A percentile compares a stretch with the other conserved stretches of the same genome.
Conservation (phyloP, 92 coral and sea anemone species). For the Palythoa grandiflora region DNA sequence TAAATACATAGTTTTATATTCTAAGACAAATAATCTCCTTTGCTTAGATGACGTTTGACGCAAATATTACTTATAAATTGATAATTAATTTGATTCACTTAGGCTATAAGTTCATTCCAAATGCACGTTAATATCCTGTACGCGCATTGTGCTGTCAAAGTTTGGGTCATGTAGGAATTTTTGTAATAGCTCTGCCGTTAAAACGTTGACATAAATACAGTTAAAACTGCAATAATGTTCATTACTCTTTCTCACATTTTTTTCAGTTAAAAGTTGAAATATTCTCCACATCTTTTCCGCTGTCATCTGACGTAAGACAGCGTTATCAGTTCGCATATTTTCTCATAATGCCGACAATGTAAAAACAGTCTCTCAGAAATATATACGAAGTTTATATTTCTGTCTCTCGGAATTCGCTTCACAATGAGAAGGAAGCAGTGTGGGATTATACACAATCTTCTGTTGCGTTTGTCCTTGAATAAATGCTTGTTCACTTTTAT, state of each 20-base stretch:
- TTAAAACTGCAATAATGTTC: neutral
- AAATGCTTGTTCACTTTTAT: neutral
- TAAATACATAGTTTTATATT: conserved; percentile 11
- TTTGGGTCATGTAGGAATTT: neutral
- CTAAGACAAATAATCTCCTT: neutral
- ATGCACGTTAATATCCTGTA: neutral
- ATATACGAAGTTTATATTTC: neutral
- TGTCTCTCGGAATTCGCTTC: neutral
- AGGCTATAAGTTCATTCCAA: neutral
- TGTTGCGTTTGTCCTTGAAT: neutral
- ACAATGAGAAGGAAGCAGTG: neutral
- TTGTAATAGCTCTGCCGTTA: neutral
- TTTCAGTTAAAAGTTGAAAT: too few relatives aligned
- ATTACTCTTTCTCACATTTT: neutral
- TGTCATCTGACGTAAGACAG: neutral
- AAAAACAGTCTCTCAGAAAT: neutral
- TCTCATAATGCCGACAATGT: neutral
- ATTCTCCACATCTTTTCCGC: neutral
- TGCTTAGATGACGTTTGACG: neutral
- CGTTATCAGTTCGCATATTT: neutral
- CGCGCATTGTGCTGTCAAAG: neutral
- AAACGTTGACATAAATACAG: neutral
- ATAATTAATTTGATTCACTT: neutral
- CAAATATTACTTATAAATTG: neutral
- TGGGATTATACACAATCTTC: neutral